A percentile compares a stretch with the other conserved stretches of the same genome.
phyloP scores from a whole-genome alignment of 2,797 vertebrate genomes.

The Gephyroberyx darwinii region DNA sequence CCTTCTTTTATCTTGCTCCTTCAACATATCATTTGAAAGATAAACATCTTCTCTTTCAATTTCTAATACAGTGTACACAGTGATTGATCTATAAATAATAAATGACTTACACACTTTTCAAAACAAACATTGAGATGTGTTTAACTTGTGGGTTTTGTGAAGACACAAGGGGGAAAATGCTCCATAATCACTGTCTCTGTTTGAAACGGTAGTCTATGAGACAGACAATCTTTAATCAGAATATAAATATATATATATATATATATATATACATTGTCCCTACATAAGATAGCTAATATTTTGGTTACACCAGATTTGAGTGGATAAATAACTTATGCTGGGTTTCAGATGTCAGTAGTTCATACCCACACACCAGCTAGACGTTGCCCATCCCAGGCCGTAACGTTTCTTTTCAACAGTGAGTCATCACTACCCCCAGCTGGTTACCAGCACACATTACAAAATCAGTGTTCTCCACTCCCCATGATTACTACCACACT shows the following conservation, averaged over 20 bases:
- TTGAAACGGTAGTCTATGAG: background rate
- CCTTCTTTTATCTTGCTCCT: too few relatives aligned
- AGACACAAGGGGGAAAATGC: background rate
- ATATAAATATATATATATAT: background rate
- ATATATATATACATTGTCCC: background rate
- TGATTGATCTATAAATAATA: too few relatives aligned
- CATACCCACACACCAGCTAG: background rate
- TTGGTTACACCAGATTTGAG: constrained; percentile 2
- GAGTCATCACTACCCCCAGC: constrained; percentile 71
- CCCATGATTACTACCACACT: background rate
- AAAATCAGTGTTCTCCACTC: constrained; percentile 14
- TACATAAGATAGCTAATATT: constrained; percentile 1
- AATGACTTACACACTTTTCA: too few relatives aligned
- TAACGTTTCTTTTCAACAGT: constrained; percentile 20
- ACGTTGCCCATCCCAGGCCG: background rate
- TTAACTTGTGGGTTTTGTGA: background rate
- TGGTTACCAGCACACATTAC: constrained; percentile 60
- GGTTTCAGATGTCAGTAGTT: background rate
- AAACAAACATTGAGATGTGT: too few relatives aligned
- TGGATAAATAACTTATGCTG: background rate
- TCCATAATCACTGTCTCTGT: background rate
- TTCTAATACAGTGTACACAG: too few relatives aligned
- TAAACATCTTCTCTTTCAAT: too few relatives aligned
- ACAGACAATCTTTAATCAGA: background rate
- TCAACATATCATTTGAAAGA: too few relatives aligned